phyloP scores from a whole-genome alignment of 2,113 vertebrate species.

The Engraulis encrasicolus region DNA sequence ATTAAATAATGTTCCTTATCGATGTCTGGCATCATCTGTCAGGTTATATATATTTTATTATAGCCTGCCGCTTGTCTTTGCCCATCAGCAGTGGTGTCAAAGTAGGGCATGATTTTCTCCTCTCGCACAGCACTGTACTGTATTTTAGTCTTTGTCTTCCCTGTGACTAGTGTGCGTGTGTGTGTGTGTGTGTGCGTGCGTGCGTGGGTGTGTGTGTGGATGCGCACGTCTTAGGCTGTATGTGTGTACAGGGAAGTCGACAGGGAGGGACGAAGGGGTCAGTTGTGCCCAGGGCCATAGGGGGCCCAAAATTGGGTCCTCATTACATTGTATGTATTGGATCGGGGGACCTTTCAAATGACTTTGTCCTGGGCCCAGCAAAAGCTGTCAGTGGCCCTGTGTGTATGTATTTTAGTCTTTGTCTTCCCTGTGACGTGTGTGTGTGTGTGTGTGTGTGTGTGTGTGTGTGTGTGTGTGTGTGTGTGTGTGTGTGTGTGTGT shows the following conservation, averaged over 20 bases:
- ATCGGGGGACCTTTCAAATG: too few relatives aligned
- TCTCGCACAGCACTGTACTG: too few relatives aligned
- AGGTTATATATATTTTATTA: neutral
- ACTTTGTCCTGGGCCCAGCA: too few relatives aligned
- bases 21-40: neutral
- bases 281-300: too few relatives aligned
- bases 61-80: neutral
- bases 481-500: neutral
- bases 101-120: neutral
- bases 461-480: neutral
- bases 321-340: too few relatives aligned
- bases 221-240: too few relatives aligned
- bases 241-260: too few relatives aligned
- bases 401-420: neutral
- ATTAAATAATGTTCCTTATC: neutral
- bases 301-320: too few relatives aligned
- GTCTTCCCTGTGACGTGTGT: neutral
- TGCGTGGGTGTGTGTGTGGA: neutral
- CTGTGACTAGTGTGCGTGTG: neutral
- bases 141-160: slow-evolving; percentile 8
- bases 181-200: neutral
- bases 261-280: too few relatives aligned
- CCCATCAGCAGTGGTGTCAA: neutral
- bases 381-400: too few relatives aligned
- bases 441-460: neutral